phyloP scores from a whole-genome alignment of 1,140 invertebrate genomes.

The Papilio glaucus region DNA sequence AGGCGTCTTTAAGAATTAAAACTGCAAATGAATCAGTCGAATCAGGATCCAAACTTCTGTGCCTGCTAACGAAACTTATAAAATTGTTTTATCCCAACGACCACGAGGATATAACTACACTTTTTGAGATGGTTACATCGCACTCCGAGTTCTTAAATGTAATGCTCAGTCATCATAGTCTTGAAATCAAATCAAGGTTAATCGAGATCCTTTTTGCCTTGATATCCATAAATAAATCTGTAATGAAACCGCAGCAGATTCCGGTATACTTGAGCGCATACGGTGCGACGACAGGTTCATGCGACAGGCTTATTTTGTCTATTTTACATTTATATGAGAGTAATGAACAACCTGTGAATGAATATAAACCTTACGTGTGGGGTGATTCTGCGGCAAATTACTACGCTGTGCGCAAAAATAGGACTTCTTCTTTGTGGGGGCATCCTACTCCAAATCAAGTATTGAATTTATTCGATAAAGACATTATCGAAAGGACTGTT shows the following conservation, averaged over 20 bases:
- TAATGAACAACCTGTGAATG: conserved; percentile 84
- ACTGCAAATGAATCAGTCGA: conserved; percentile 64
- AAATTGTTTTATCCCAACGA: conserved; percentile 83
- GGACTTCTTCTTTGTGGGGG: conserved; percentile 84
- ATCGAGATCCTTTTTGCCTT: conserved; percentile 85
- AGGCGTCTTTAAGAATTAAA: conserved; percentile 85
- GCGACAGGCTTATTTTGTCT: conserved; percentile 86
- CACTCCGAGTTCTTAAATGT: conserved; percentile 90
- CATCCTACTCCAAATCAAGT: conserved; percentile 89
- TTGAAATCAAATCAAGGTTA: conserved; percentile 84
- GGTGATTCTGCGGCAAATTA: conserved; percentile 89
- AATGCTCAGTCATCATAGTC: conserved; percentile 82
- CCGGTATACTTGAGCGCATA: conserved; percentile 89
- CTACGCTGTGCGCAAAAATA: conserved; percentile 88
- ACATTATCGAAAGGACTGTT: conserved; percentile 87
- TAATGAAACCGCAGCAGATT: conserved; percentile 86
- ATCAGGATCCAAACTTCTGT: conserved; percentile 78
- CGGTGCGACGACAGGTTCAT: conserved; percentile 85
- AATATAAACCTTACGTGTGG: conserved; percentile 91
- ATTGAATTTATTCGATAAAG: conserved; percentile 87
- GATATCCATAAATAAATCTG: conserved; percentile 84
- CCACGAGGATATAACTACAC: conserved; percentile 82
- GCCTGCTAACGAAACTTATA: conserved; percentile 84
- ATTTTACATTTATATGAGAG: conserved; percentile 87
- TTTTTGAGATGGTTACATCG: conserved; percentile 89